A percentile compares a stretch with the other conserved stretches of the same genome.
Conservation (phyloP, 2,113 vertebrate species). For the Piaya cayana region DNA sequence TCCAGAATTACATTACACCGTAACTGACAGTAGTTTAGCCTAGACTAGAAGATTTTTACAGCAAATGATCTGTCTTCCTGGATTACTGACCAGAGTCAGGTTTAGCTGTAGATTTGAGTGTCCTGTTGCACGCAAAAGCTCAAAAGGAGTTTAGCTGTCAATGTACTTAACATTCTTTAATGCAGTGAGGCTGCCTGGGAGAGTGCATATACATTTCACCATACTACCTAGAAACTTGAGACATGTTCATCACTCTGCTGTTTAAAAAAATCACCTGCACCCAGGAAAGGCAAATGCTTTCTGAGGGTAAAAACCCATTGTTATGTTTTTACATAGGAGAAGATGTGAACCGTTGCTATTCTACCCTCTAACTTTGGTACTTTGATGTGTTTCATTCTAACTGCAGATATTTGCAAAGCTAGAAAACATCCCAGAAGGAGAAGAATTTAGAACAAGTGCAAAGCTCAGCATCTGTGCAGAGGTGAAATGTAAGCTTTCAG, state of each 20-base stretch:
- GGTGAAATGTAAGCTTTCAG: neutral
- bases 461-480: neutral
- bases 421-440: neutral
- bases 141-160: conserved; percentile 56
- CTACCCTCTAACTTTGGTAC: neutral
- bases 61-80: neutral
- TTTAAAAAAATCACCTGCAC: conserved; percentile 3
- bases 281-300: neutral
- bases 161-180: conserved; percentile 47
- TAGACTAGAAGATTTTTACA: neutral
- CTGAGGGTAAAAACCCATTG: neutral
- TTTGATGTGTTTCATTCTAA: neutral
- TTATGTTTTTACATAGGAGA: neutral
- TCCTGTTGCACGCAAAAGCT: conserved; percentile 43
- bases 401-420: neutral
- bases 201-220: conserved; percentile 36
- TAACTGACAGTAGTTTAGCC: neutral
- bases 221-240: neutral
- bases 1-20: neutral
- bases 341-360: neutral
- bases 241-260: neutral
- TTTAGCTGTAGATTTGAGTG: conserved; percentile 1
- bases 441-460: neutral
- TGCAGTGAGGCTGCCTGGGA: neutral
- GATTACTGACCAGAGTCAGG: neutral